phyloP scores from a whole-genome alignment of 1,140 invertebrate species.

The Brachionus asplanchnoidis region DNA sequence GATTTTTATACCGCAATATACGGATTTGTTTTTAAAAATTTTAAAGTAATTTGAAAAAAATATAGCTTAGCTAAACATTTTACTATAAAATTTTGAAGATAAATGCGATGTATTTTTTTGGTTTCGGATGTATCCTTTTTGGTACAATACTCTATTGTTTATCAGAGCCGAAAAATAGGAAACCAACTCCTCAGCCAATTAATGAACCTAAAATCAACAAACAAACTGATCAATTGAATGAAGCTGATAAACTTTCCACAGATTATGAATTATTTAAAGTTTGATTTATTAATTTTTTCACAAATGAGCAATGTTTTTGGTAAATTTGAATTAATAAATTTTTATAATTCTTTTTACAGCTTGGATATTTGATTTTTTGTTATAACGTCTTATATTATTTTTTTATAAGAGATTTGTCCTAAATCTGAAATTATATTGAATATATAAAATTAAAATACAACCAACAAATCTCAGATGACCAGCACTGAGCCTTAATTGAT shows the following conservation, averaged over 20 bases:
- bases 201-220: neutral
- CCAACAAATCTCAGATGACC: too few species aligned
- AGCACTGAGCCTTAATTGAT: too few species aligned
- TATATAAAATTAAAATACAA: too few species aligned
- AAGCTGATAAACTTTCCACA: neutral
- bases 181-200: neutral
- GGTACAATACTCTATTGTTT: conserved; percentile 68
- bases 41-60: conserved; percentile 64
- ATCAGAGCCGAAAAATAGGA: conserved; percentile 39
- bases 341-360: too few species aligned
- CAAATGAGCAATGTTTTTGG: too few species aligned
- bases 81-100: conserved; percentile 61
- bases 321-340: too few species aligned
- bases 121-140: conserved; percentile 69
- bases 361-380: too few species aligned
- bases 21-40: conserved; percentile 74
- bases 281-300: neutral
- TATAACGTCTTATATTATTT: too few species aligned
- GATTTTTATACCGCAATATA: conserved; percentile 78
- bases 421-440: too few species aligned
- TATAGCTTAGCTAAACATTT: neutral
- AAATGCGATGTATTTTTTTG: conserved; percentile 72
- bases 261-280: neutral
- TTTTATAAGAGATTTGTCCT: too few species aligned
- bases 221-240: neutral